Evolutionary conservation across 2,888 invertebrate species (phyloP), one percentile per base, ranked within the genome.

Genomic region (Lamproptera curius): DNA sequence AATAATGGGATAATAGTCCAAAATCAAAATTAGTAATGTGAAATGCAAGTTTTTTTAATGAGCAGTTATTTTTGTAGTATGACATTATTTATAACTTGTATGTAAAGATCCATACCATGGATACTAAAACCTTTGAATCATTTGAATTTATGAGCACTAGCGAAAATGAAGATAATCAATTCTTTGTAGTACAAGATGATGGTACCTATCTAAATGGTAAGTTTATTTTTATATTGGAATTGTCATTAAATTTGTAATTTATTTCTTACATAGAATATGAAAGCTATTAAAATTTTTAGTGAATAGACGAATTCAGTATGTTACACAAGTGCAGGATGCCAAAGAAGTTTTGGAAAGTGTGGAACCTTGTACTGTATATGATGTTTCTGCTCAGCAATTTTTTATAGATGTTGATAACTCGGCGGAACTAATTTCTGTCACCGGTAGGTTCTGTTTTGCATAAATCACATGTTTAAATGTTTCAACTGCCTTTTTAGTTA

Each of bases 161-260:
- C 20, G 72, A 70, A 51, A 45, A 62, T 28, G 70, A 70, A 41
- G 50, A 73, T 1, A 70, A 76, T 20, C 80, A 82, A 47, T 74
- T 77, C 56, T 75, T 77, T 53, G 76, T 87, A 9, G 73, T 87
- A 34, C 76, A 84, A 59, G 77, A 83, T 48, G 76, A 84, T 66
- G 80, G 77, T 10, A 75, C 79, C 31, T 73, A 79, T 58, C 57
- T 84, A 11, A 61, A 80, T 76, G 54, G 65, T 68, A 49, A 60
- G 57, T 50, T 37, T 40, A 37, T 17, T 13, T 37, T 37, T 11
- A 28, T 36, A 20, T 20, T 20, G n/a, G n/a, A n/a, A 20, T 20
- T 20, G 3, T 20, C 20, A 20, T 20, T 20, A 5, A 5, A 20
- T 5, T 20, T 3, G 6, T 20, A 20, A 20, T 20, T 20, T 20